phyloP scores from a whole-genome alignment of 2,888 invertebrate genomes.

The Schrankia costaestrigalis region DNA sequence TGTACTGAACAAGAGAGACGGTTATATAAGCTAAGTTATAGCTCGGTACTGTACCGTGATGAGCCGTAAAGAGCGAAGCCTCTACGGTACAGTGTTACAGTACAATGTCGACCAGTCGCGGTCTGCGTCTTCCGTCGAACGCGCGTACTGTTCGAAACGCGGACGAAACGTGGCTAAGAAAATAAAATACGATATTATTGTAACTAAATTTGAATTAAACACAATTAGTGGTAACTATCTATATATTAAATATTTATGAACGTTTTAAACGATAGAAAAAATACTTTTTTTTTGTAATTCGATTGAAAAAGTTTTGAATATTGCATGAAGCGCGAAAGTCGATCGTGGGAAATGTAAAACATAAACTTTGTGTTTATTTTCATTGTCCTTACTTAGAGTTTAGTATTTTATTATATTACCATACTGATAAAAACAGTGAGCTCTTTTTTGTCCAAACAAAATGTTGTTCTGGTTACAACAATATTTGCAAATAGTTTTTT shows the following conservation, averaged over 20 bases:
- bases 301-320: slow-evolving; percentile 51
- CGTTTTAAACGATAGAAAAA: too few relatives aligned
- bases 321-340: slow-evolving; percentile 49
- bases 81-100: slow-evolving; percentile 25
- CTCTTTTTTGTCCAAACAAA: too few relatives aligned
- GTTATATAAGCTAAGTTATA: too few relatives aligned
- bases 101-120: slow-evolving; percentile 49
- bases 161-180: slow-evolving; percentile 9
- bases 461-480: too few relatives aligned
- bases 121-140: slow-evolving; percentile 48
- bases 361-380: slow-evolving; percentile 21
- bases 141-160: slow-evolving; percentile 45
- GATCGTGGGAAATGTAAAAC: slow-evolving; percentile 29
- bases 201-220: slow-evolving; percentile 10
- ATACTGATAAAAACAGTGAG: too few relatives aligned
- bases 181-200: slow-evolving; percentile 14
- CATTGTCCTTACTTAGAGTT: not conserved
- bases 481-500: too few relatives aligned
- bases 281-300: slow-evolving; percentile 9
- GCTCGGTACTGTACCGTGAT: slow-evolving; percentile 15
- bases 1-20: too few relatives aligned
- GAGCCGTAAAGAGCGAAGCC: slow-evolving; percentile 3
- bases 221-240: slow-evolving; percentile 23
- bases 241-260: too few relatives aligned
- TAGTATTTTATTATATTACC: too few relatives aligned